phyloP scores from a whole-genome alignment of 2,797 vertebrate species.

The Pristis pectinata region DNA sequence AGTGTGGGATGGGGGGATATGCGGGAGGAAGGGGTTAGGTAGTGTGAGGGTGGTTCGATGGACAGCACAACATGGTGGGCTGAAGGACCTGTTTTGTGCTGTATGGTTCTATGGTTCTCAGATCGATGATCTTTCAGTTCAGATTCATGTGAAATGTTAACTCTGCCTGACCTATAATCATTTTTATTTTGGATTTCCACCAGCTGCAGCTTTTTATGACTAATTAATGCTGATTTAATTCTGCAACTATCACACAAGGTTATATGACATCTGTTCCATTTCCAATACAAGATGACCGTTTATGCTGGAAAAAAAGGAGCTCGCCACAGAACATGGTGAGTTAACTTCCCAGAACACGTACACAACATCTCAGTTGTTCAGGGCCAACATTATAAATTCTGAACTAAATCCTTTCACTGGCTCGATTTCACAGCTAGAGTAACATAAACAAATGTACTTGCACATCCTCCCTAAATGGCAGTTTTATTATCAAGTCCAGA shows the following conservation, averaged over 20 bases:
- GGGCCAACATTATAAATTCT: not conserved
- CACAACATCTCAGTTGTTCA: not conserved
- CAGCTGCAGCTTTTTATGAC: no score
- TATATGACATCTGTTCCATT: not conserved
- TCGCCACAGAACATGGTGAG: not conserved
- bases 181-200: no score
- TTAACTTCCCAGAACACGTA: not conserved
- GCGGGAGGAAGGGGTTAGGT: no score
- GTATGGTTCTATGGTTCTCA: no score
- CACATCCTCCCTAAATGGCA: not conserved
- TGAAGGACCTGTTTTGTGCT: no score
- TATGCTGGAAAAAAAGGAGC: not conserved
- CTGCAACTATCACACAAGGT: not conserved
- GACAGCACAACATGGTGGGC: no score
- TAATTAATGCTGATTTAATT: not conserved
- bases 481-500: not conserved
- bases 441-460: conserved; percentile 16
- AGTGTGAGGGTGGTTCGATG: no score
- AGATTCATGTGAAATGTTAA: no score
- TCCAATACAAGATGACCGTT: not conserved
- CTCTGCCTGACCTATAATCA: no score
- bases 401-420: not conserved
- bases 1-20: no score
- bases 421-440: not conserved
- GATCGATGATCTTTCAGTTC: no score